Evolutionary conservation across 2,888 invertebrate species (phyloP).

Genomic region (Rhabditoides inermis): DNA sequence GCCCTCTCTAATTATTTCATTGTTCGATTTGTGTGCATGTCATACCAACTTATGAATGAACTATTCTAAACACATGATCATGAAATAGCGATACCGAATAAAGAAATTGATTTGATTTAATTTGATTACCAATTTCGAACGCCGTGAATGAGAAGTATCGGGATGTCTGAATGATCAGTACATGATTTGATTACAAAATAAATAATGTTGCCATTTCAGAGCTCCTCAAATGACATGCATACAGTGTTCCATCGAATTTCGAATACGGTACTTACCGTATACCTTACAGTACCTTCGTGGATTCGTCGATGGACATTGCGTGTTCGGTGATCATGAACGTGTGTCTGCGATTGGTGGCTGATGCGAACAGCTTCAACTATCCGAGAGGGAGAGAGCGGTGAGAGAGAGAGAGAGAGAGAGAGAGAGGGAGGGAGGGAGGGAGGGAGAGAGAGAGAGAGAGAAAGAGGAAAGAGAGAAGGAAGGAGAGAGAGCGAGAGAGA

Average conservation of each 20-base stretch:
- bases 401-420: neutral
- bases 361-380: conserved; percentile 14
- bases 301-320: conserved; percentile 25
- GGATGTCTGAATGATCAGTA: too few species aligned
- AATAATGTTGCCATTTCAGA: neutral
- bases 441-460: neutral
- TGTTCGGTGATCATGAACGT: conserved; percentile 22
- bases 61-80: neutral
- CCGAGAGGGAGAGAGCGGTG: conserved; percentile 15
- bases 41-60: too few species aligned
- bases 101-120: neutral
- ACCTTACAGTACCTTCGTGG: conserved; percentile 22
- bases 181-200: too few species aligned
- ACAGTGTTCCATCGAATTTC: too few species aligned
- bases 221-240: too few species aligned
- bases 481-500: neutral
- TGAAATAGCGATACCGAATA: too few species aligned
- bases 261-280: neutral
- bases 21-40: too few species aligned
- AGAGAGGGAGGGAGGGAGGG: neutral
- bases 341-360: conserved; percentile 13
- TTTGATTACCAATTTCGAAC: too few species aligned
- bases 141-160: too few species aligned
- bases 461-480: neutral
- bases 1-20: too few species aligned